These are phyloP conservation scores for Pristionchus arcanus DNA, from an alignment of 2,888 invertebrate species.

Conservation along the genomic window DNA sequence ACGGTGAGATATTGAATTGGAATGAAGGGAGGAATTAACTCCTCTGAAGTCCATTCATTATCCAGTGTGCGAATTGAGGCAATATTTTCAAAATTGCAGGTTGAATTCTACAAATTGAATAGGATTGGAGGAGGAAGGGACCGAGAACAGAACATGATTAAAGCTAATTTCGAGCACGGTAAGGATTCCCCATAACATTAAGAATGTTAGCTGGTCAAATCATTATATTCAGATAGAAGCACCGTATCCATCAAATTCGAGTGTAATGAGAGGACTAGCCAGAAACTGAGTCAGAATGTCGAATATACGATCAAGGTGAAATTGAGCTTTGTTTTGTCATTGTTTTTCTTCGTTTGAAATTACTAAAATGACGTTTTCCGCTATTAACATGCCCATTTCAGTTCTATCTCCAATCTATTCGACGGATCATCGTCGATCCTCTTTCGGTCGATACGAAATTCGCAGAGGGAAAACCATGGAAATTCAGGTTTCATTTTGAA, in stretches of 20 bases:
- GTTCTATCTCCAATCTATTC: constrained; percentile 61
- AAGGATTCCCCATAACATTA: neutral
- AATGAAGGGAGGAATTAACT: neutral
- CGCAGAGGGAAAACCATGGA: neutral
- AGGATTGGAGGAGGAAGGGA: neutral
- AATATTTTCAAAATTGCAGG: neutral
- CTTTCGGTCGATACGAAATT: neutral
- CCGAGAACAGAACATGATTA: neutral
- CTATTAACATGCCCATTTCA: constrained; percentile 38
- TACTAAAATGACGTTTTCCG: neutral
- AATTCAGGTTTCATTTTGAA: constrained; percentile 47
- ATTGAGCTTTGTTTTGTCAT: neutral
- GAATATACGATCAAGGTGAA: constrained; percentile 49
- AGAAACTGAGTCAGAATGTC: neutral
- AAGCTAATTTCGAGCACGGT: constrained; percentile 22
- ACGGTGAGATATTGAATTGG: constrained; percentile 37
- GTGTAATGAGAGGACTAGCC: neutral
- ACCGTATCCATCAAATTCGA: neutral
- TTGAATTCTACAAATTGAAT: neutral
- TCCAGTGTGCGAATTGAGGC: neutral
- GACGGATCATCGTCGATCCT: constrained; percentile 65
- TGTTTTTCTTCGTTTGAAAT: neutral
- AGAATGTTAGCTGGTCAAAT: neutral
- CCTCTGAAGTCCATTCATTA: neutral
- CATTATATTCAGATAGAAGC: constrained; percentile 35